phyloP scores from a whole-genome alignment of 1,140 invertebrate species.

The Drosophila subobscura region DNA sequence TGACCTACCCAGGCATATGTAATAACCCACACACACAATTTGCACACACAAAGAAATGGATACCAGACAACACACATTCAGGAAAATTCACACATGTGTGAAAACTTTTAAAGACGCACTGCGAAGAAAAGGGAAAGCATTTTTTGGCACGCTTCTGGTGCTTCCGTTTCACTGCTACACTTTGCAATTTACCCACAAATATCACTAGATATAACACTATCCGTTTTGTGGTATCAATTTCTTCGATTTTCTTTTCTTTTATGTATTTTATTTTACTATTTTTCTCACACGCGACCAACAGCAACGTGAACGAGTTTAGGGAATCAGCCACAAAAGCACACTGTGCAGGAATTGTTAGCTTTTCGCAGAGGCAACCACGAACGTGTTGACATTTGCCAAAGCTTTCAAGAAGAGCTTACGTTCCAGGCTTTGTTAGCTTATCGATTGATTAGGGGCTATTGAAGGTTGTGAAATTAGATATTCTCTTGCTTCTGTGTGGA shows the following conservation, averaged over 20 bases:
- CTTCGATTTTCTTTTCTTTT: conserved; percentile 36
- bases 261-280: conserved; percentile 50
- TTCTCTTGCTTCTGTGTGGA: conserved; percentile 10
- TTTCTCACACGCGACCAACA: conserved; percentile 64
- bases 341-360: conserved; percentile 71
- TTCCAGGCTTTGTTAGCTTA: conserved; percentile 27
- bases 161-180: neutral
- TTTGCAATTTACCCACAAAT: neutral
- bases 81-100: conserved; percentile 21
- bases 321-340: conserved; percentile 78
- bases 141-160: conserved; percentile 4
- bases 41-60: conserved; percentile 11
- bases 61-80: conserved; percentile 34
- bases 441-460: conserved; percentile 33
- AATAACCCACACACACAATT: conserved; percentile 48
- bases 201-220: conserved; percentile 16
- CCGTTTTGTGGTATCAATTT: conserved; percentile 8
- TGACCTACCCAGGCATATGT: conserved; percentile 80
- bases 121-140: conserved; percentile 62
- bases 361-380: conserved; percentile 60
- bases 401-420: conserved; percentile 28
- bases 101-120: conserved; percentile 63
- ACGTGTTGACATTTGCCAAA: conserved; percentile 49
- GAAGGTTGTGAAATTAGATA: conserved; percentile 37
- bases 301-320: conserved; percentile 76